Conservation (phyloP, 2,888 invertebrate genomes). For the Yponomeuta sedellus region DNA sequence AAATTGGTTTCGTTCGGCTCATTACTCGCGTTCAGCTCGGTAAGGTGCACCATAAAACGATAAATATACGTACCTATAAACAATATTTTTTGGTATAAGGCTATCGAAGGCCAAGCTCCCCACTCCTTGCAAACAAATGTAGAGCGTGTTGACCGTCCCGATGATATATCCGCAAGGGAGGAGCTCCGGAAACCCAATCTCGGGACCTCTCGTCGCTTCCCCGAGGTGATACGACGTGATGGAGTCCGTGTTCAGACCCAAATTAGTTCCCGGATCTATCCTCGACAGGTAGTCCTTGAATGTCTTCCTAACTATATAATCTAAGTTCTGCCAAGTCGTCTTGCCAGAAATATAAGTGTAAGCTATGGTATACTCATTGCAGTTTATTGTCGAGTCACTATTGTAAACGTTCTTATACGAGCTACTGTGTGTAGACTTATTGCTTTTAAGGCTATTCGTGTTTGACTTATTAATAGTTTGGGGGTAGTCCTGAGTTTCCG, state of each 20-base stretch:
- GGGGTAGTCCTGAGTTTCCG: slow-evolving; percentile 61
- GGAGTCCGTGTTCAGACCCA: slow-evolving; percentile 90
- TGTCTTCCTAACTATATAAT: slow-evolving; percentile 91
- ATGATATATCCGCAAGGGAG: slow-evolving; percentile 96
- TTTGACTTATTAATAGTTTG: slow-evolving; percentile 66
- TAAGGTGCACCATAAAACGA: not conserved
- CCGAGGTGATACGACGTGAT: slow-evolving; percentile 96
- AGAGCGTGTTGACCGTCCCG: slow-evolving; percentile 89
- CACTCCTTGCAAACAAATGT: slow-evolving; percentile 92
- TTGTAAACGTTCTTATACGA: slow-evolving; percentile 70
- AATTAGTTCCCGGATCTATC: slow-evolving; percentile 93
- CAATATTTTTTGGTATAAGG: slow-evolving; percentile 95
- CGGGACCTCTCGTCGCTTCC: slow-evolving; percentile 88
- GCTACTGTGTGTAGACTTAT: slow-evolving; percentile 72
- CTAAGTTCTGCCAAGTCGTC: slow-evolving; percentile 96
- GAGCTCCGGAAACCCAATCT: slow-evolving; percentile 90
- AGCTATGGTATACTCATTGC: slow-evolving; percentile 89
- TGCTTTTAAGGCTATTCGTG: slow-evolving; percentile 74
- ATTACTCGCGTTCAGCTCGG: too few relatives aligned
- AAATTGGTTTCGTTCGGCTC: too few relatives aligned
- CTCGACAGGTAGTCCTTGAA: slow-evolving; percentile 96
- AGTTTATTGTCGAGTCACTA: slow-evolving; percentile 73
- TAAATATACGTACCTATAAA: slow-evolving; percentile 82
- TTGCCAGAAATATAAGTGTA: slow-evolving; percentile 93
- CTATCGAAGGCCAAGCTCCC: slow-evolving; percentile 95